Evolutionary conservation across 2,113 vertebrate genomes (phyloP).

Genomic region (Triplophysa dalaica): DNA sequence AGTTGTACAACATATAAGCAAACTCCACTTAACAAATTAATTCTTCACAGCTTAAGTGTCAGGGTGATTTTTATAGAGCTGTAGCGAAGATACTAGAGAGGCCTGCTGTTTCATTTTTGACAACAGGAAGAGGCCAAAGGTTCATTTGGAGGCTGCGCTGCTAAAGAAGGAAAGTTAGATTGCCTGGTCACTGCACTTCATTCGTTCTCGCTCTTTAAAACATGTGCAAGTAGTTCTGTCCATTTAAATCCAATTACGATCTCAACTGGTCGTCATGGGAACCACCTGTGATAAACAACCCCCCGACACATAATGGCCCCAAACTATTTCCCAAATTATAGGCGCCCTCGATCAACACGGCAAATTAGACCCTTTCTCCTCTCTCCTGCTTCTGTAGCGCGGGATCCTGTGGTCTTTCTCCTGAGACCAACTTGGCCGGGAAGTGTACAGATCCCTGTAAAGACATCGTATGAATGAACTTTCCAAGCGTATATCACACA

Average conservation of each 20-base stretch:
- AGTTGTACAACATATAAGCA: conserved; percentile 16
- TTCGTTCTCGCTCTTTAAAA: conserved; percentile 50
- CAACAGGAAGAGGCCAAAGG: conserved; percentile 13
- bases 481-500: background rate
- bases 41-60: conserved; percentile 18
- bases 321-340: conserved; percentile 61
- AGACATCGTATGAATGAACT: background rate
- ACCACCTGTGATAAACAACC: conserved; percentile 68
- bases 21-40: background rate
- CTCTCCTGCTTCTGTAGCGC: conserved; percentile 17
- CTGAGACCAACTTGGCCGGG: background rate
- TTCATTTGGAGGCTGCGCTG: conserved; percentile 33
- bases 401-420: conserved; percentile 25
- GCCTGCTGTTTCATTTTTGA: conserved; percentile 21
- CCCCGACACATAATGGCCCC: conserved; percentile 54
- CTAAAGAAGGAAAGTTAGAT: conserved; percentile 21
- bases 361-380: conserved; percentile 43
- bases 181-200: conserved; percentile 26
- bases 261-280: conserved; percentile 59
- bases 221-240: conserved; percentile 63
- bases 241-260: conserved; percentile 64
- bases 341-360: conserved; percentile 60
- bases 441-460: background rate
- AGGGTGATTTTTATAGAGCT: conserved; percentile 20
- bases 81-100: background rate